Base-by-base conservation (phyloP, 2,113 vertebrate genomes). In the Anoplopoma fimbria region DNA sequence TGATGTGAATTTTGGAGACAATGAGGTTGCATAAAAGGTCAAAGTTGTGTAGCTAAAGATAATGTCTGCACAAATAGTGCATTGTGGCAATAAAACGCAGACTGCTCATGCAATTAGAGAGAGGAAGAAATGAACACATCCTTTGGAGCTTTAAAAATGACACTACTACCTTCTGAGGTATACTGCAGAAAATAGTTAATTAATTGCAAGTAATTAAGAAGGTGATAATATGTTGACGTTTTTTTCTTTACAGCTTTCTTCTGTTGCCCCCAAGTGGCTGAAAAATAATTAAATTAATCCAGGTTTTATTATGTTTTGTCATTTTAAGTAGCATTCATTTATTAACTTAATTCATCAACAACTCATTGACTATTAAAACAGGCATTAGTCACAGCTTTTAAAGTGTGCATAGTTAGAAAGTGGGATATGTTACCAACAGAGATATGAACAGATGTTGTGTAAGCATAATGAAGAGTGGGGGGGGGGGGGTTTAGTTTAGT, bases 181-280 rank as follows among this genome's bases (percentile, higher is more conserved):
- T 23, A 23, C 25, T 10, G 47, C 4, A 33, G 31, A 3, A 34
- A 47, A 34, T 14, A 14, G n/a, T 21, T 57, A 34, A 51, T 58
- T 34, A 51, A 34, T 15, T 34, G 21, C 23, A 33, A 17, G 47
- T 69, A 31, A 64, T 64, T 25, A 64, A 64, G 21, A 65, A 65
- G 13, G 63, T 65, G 36, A 27, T 42, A 42, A 65, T 40, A 17
- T 27, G 13, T n/a, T 25, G 51, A 9, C 7, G 27, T 19, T 53
- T n/a, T 5, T 21, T 34, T 34, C 14, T 38, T n/a, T 29, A 9
- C 61, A 27, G 75, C 29, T 38, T 53, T 13, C 47, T 62, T 61
- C 42, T 6, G 21, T 65, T 76, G 45, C 57, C 57, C 57, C 65
- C 45, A 34, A 42, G 72, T 42, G 71, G 57, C 79, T n/a, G 51